phyloP scores from a whole-genome alignment of 2,797 vertebrate genomes.

The Ceryle rudis region DNA sequence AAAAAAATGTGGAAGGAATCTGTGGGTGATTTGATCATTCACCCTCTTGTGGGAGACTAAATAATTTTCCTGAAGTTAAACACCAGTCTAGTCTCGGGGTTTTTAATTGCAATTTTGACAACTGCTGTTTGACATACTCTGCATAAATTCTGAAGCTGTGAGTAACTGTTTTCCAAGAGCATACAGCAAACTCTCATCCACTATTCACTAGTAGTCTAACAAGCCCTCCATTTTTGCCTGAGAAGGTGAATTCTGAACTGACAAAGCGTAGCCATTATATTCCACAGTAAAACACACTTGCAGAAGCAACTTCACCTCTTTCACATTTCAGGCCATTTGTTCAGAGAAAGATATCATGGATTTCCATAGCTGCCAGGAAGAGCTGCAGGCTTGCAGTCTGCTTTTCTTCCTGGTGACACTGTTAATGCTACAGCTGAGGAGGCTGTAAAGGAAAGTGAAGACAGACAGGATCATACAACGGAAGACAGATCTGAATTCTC shows the following conservation, averaged over 20 bases:
- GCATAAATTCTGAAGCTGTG: neutral
- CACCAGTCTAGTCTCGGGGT: neutral
- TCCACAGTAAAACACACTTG: neutral
- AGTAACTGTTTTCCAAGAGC: neutral
- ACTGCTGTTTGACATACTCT: neutral
- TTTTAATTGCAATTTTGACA: neutral
- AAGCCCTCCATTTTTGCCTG: rapidly evolving
- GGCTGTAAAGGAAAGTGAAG: neutral
- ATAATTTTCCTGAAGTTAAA: neutral
- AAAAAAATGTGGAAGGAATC: neutral
- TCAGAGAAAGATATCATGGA: neutral
- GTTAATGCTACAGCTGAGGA: neutral
- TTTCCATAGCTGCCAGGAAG: neutral
- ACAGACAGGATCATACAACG: neutral
- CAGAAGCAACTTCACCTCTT: neutral
- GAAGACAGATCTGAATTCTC: neutral
- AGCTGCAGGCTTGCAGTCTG: neutral
- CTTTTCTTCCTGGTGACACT: neutral
- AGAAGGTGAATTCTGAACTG: neutral
- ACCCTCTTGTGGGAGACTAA: neutral
- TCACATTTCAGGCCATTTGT: neutral
- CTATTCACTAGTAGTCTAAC: neutral
- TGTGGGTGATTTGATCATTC: neutral
- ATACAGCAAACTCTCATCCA: neutral
- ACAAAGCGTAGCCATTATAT: neutral